Base-by-base conservation (phyloP, 1,140 invertebrate species). In the Platorchestia sp. region DNA sequence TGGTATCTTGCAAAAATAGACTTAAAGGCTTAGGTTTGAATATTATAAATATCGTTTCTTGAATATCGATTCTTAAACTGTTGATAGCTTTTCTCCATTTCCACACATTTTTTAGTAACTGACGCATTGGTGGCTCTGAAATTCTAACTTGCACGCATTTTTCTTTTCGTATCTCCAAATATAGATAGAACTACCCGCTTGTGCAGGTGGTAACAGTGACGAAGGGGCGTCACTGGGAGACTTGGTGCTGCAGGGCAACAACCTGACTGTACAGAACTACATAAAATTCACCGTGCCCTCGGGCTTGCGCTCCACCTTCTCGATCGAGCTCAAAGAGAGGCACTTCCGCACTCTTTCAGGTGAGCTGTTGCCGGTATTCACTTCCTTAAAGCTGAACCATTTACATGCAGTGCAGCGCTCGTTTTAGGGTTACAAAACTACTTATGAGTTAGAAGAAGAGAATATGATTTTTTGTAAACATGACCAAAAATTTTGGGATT, bases 211-310 rank as follows among this genome's bases (percentile, higher is more conserved):
- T 41, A 42, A 27, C 87, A 14, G 41, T 10, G 87, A 89, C 87
- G 87, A 89, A 44, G 87, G 10, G 0, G 36, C 87, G 14, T 41
- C 27, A 5, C 87, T 89, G 40, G 95, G 95, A 0, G 98, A 99
- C 97, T 97, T 99, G 0, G 98, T 99, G 95, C 97, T 99, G 36
- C 97, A 98, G 96, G 98, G 98, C 5, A 97, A 97, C 86, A 98
- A 98, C 96, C 98, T 98, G 0, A 98, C 98, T 93, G 97, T 99
- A 0, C 97, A 98, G 0, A 98, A 99, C 96, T 98, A 98, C 95
- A 98, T 98, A 86, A 97, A 98, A 0, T 98, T 99, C 97, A 98
- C 99, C 97, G 98, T 99, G 10, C 98, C 98, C 40, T 96, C 97
- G n/a, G 97, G 97, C 45, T 96, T 97, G 53, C 96, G 96, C 0